Percentiles rank a stretch among this genome's conserved stretches.
Conservation (phyloP, 2,797 vertebrate species). For the Limnodromus scolopaceus region DNA sequence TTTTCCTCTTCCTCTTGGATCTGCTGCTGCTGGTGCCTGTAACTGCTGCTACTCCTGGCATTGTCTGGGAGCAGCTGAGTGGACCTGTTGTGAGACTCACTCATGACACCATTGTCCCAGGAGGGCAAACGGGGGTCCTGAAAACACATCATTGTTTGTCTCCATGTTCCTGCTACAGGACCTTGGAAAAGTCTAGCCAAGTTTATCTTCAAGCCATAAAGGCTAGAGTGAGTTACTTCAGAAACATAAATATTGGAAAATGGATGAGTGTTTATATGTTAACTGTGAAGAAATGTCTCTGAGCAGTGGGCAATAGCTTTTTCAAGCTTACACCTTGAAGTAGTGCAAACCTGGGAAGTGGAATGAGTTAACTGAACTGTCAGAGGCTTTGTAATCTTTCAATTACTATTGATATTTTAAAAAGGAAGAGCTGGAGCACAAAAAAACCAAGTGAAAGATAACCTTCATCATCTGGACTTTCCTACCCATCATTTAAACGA, state of each 20-base stretch:
- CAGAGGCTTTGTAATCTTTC: not conserved
- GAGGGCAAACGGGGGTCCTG: not conserved
- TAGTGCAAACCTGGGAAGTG: not conserved
- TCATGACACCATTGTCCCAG: not conserved
- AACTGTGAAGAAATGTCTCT: not conserved
- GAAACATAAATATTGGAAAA: not conserved
- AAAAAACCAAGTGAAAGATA: not conserved
- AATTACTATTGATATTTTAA: not conserved
- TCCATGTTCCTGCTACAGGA: not conserved
- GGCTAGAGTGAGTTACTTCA: not conserved
- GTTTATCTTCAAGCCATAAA: not conserved
- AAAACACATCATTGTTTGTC: not conserved
- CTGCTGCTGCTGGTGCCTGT: not conserved
- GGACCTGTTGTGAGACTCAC: not conserved
- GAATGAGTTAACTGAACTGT: not conserved
- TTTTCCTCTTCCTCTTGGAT: not conserved
- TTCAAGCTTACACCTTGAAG: not conserved
- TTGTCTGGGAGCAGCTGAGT: not conserved
- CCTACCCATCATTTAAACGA: slow-evolving; percentile 10
- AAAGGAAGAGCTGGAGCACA: not conserved
- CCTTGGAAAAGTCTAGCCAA: not conserved
- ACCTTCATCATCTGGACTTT: not conserved
- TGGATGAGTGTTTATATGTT: fast-evolving
- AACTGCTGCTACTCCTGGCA: not conserved
- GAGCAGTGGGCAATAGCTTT: not conserved